These are phyloP conservation scores for Ametastegia equiseti DNA, from an alignment of 2,888 invertebrate genomes.

Conservation along the genomic window DNA sequence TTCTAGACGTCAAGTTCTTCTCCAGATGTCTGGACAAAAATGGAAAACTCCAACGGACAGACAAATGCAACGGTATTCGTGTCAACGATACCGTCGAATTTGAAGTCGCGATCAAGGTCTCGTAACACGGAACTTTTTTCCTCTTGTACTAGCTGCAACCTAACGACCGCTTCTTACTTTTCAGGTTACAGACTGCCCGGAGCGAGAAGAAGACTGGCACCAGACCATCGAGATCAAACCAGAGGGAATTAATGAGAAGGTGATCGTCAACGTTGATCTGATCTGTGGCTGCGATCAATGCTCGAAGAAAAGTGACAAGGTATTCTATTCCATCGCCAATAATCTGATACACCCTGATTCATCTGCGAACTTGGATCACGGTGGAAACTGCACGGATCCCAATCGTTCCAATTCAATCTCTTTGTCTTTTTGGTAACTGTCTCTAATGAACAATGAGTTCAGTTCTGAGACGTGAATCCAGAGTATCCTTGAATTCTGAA, in stretches of 20 bases:
- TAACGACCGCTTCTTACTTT: background rate
- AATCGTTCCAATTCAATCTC: background rate
- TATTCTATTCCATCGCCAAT: background rate
- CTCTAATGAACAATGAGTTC: background rate
- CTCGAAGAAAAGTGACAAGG: constrained; percentile 73
- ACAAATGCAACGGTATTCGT: constrained; percentile 80
- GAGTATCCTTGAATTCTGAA: background rate
- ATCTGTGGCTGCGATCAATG: constrained; percentile 88
- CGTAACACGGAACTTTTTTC: background rate
- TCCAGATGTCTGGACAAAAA: constrained; percentile 73
- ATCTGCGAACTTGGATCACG: background rate
- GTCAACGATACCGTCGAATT: constrained; percentile 80
- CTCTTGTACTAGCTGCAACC: background rate
- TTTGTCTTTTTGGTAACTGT: background rate
- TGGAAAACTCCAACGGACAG: constrained; percentile 75
- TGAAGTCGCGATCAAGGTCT: constrained; percentile 77
- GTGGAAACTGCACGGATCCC: too few relatives aligned
- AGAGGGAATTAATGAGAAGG: constrained; percentile 84
- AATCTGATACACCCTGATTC: background rate
- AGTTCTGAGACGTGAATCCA: background rate
- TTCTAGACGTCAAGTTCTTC: constrained; percentile 80
- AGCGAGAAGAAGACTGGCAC: constrained; percentile 75
- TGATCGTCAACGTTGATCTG: constrained; percentile 84
- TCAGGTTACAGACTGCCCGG: constrained; percentile 79
- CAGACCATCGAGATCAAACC: constrained; percentile 82